phyloP scores from a whole-genome alignment of 1,140 invertebrate species.

The Eriocheir sinensis region DNA sequence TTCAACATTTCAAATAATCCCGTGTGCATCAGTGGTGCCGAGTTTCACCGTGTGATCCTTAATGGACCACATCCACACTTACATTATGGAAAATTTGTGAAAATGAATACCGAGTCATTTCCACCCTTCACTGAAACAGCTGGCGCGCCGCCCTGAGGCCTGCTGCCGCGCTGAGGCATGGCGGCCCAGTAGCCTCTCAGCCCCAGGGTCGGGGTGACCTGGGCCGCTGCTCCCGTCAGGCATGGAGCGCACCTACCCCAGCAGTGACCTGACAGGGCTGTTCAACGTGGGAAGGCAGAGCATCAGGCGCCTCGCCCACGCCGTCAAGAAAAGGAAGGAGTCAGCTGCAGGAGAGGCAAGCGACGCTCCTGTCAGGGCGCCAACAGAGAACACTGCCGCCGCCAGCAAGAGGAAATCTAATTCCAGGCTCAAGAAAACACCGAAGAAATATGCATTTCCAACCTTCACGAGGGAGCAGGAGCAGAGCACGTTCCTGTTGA shows the following conservation, averaged over 20 bases:
- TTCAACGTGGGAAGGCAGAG: background rate
- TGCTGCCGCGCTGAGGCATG: no score
- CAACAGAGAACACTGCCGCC: background rate
- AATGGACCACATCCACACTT: no score
- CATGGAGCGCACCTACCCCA: background rate
- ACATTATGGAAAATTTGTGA: no score
- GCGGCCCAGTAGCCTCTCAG: background rate
- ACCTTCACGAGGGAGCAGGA: background rate
- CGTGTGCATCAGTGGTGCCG: no score
- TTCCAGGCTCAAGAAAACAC: background rate
- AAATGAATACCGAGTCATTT: no score
- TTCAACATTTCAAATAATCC: no score
- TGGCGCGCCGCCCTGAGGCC: no score
- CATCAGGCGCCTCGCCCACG: background rate
- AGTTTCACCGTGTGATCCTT: no score
- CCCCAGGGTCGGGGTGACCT: background rate
- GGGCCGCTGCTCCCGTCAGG: background rate
- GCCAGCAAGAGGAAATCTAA: background rate
- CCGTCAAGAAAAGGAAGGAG: background rate
- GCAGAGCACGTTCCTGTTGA: no score
- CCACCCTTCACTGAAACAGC: no score
- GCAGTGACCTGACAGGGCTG: background rate
- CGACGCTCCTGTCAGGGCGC: background rate
- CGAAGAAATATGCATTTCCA: background rate
- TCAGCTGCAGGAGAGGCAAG: background rate